Evolutionary conservation across 2,888 invertebrate genomes (phyloP), one percentile per base, ranked within the genome.

Genomic region (Galerucella pusilla): DNA sequence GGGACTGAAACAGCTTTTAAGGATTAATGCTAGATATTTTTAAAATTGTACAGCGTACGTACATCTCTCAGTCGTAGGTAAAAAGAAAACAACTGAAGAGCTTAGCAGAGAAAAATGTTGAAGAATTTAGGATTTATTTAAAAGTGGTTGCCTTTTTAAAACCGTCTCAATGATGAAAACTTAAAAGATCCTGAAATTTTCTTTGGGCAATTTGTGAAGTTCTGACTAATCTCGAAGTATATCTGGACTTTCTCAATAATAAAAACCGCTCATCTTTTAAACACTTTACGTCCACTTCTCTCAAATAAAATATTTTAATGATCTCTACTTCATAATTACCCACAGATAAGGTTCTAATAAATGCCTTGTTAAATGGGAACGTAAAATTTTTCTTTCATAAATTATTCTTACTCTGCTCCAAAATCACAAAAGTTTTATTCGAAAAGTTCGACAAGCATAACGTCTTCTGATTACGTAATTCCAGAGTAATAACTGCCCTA

Each of bases 201-300:
- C 80, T 80, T 76, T 71, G 70, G 83, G 85, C 84, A 81, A 83
- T 83, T 85, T 83, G 78, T 81, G 82, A 86, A 86, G 81, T 86
- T 85, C 84, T 81, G 82, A 83, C 83, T 85, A 84, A 86, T 85
- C 84, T 84, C 80, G 76, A 75, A 81, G 84, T 81, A 84, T 83
- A 84, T 84, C 83, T 83, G 81, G 83, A 85, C 83, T 84, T 83
- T 84, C 80, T 80, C 80, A 83, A 84, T 84, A 84, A 84, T 84
- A 82, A 82, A 83, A 81, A 76, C 78, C 78, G 78, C 79, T 81
- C 80, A 81, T 80, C 81, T 78, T 81, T 81, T 78, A 82, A 81
- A 81, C 79, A 79, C 79, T 81, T 81, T 77, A 78, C 77, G 79
- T 76, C 78, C 78, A 80, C 80, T 78, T 73, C 77, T 76, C 68